Conservation (phyloP, 2,113 vertebrate species). For the Carollia perspicillata region DNA sequence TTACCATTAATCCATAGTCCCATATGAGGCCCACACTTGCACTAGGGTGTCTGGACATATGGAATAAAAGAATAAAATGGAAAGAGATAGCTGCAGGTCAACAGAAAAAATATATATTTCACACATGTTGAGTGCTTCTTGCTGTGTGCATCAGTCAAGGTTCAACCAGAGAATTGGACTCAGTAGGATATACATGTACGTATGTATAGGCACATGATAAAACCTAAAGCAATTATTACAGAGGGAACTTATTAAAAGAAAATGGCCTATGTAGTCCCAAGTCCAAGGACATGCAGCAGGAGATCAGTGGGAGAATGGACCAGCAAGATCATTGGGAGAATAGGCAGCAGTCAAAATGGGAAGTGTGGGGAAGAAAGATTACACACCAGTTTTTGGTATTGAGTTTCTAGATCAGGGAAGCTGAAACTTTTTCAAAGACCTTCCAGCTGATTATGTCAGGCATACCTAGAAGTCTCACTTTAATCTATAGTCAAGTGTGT, state of each 20-base stretch:
- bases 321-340: neutral
- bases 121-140: neutral
- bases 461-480: neutral
- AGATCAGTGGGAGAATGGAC: neutral
- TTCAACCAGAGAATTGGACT: neutral
- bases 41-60: neutral
- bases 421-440: neutral
- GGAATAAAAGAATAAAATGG: neutral
- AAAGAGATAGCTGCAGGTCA: neutral
- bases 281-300: neutral
- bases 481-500: neutral
- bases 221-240: neutral
- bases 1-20: neutral
- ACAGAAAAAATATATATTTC: neutral
- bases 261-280: neutral
- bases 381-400: neutral
- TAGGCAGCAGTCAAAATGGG: fast-evolving
- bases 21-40: neutral
- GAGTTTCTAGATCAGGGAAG: neutral
- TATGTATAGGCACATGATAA: neutral
- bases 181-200: too few relatives aligned
- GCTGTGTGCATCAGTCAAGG: neutral
- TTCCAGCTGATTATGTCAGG: neutral
- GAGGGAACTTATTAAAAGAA: neutral
- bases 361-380: neutral